Conservation (phyloP, 2,113 vertebrate genomes). For the Nibea coibor region DNA sequence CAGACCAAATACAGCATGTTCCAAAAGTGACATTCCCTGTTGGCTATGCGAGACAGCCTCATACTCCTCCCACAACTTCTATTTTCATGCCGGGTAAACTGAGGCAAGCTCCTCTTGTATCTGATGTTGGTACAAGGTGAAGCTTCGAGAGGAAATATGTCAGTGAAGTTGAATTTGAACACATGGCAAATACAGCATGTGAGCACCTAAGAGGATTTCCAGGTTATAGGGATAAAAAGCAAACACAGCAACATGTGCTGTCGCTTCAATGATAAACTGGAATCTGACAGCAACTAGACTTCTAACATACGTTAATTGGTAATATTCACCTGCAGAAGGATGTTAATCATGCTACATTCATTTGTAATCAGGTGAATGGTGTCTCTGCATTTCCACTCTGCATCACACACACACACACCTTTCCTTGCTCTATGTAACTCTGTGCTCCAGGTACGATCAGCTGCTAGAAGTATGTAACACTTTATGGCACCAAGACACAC, state of each 20-base stretch:
- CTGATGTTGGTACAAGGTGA: slow-evolving; percentile 5
- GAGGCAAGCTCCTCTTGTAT: slow-evolving; percentile 42
- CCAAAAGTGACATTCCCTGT: slow-evolving; percentile 26
- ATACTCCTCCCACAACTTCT: slow-evolving; percentile 42
- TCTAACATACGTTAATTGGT: no score
- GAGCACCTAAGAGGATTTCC: not conserved
- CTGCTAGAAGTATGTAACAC: no score
- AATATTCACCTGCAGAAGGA: not conserved
- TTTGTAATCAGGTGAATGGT: no score
- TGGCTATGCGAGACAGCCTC: not conserved
- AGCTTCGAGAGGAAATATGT: slow-evolving; percentile 7
- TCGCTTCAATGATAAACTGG: not conserved
- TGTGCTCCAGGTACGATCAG: no score
- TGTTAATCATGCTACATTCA: no score
- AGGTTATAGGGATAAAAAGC: not conserved
- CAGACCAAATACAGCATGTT: slow-evolving; percentile 17
- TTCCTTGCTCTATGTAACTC: no score
- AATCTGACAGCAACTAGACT: no score
- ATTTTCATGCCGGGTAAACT: slow-evolving; percentile 53
- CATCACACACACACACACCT: no score
- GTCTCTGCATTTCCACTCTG: no score
- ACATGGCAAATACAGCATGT: not conserved
- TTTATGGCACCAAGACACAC: no score
- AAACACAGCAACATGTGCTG: not conserved
- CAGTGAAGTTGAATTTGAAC: slow-evolving; percentile 14